Conservation (phyloP, 2,113 vertebrate species). For the Hypomesus transpacificus region DNA sequence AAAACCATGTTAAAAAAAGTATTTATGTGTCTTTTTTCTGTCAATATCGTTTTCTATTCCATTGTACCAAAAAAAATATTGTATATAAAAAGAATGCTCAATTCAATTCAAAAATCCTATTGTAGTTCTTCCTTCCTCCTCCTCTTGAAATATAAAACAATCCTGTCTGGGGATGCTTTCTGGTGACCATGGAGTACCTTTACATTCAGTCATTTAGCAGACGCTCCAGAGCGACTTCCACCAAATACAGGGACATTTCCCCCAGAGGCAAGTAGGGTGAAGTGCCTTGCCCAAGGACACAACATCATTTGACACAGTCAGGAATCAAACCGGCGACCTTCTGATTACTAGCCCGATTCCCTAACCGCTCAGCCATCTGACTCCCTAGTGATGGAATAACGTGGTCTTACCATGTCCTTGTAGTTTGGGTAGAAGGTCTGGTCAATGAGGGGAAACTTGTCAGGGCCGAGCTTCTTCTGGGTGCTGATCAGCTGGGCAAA, state of each 20-base stretch:
- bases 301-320: too few relatives aligned
- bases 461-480: conserved; percentile 85
- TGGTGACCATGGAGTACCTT: too few relatives aligned
- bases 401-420: conserved; percentile 90
- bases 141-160: background rate
- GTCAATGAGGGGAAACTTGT: conserved; percentile 95
- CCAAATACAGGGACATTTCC: too few relatives aligned
- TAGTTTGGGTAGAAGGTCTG: conserved; percentile 97
- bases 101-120: conserved; percentile 21
- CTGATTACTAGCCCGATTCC: too few relatives aligned
- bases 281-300: too few relatives aligned
- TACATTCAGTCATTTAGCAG: too few relatives aligned
- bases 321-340: too few relatives aligned
- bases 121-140: conserved; percentile 16
- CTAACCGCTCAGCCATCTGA: too few relatives aligned
- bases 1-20: conserved; percentile 62
- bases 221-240: too few relatives aligned
- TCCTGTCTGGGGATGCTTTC: background rate
- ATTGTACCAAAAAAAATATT: conserved; percentile 73
- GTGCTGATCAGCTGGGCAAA: conserved; percentile 92
- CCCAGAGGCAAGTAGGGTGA: too few relatives aligned
- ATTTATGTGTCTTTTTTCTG: conserved; percentile 71
- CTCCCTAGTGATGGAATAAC: too few relatives aligned
- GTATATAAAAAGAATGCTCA: conserved; percentile 70
- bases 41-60: conserved; percentile 70